These are phyloP conservation scores for Microtus montanus DNA, from an alignment of 2,113 vertebrate species.

Conservation along the genomic window DNA sequence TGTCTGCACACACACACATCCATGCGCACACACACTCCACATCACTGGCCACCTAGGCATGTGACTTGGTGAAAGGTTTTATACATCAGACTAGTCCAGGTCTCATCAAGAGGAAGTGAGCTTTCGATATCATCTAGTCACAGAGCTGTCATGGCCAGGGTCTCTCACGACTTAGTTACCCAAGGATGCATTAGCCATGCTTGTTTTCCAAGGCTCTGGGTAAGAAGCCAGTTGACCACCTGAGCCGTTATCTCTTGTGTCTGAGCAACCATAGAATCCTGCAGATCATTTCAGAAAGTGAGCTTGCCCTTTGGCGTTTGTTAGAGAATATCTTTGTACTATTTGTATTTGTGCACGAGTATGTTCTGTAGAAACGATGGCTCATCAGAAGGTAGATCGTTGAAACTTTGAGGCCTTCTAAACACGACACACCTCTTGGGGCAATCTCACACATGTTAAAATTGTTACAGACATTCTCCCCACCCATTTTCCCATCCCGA, in stretches of 20 bases:
- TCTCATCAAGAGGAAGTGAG: not conserved
- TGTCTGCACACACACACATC: too few species aligned
- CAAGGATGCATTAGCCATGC: not conserved
- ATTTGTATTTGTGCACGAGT: not conserved
- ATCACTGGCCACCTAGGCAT: not conserved
- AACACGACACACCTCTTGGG: slow-evolving; percentile 39
- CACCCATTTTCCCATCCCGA: not conserved
- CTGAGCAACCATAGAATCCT: slow-evolving; percentile 43
- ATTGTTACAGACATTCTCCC: slow-evolving; percentile 48
- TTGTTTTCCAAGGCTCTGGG: slow-evolving; percentile 44
- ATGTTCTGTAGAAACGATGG: slow-evolving; percentile 53
- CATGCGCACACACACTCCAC: not conserved
- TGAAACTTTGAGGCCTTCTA: slow-evolving; percentile 60
- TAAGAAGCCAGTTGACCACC: not conserved
- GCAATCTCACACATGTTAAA: slow-evolving; percentile 50
- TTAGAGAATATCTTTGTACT: slow-evolving; percentile 59
- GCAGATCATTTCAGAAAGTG: not conserved
- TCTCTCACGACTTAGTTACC: not conserved
- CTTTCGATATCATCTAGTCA: not conserved
- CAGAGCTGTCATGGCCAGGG: too few species aligned
- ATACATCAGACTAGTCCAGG: not conserved
- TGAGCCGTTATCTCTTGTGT: slow-evolving; percentile 29
- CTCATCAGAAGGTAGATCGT: slow-evolving; percentile 44
- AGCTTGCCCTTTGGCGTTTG: not conserved
- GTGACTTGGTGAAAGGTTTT: not conserved